A percentile compares a stretch with the other conserved stretches of the same genome.
Conservation (phyloP, 2,888 invertebrate genomes). For the Tipula confusa region DNA sequence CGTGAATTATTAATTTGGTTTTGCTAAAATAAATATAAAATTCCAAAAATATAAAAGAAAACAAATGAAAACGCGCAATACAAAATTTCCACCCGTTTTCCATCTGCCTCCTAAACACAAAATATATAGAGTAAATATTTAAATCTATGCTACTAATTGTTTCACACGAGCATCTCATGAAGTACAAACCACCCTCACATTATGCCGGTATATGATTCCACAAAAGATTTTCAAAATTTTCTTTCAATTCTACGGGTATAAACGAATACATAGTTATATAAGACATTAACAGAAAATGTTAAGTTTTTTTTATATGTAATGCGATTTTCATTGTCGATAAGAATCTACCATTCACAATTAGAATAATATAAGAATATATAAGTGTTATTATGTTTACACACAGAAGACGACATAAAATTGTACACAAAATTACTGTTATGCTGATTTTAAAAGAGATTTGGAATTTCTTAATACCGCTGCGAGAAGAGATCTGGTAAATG, state of each 20-base stretch:
- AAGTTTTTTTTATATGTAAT: neutral
- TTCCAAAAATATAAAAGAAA: neutral
- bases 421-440: neutral
- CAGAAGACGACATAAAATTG: neutral
- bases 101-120: neutral
- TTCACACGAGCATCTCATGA: neutral
- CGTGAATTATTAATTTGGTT: neutral
- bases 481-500: no score
- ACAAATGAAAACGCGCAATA: neutral
- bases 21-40: neutral
- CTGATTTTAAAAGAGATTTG: neutral
- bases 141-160: neutral
- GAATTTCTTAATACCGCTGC: no score
- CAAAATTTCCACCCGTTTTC: neutral
- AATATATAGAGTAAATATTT: neutral
- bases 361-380: neutral
- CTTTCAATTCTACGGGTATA: neutral
- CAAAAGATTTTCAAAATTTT: neutral
- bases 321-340: neutral
- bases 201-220: neutral
- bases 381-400: neutral
- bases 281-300: neutral
- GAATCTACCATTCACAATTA: neutral
- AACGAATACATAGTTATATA: neutral
- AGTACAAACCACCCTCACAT: neutral